Evolutionary conservation across 2,888 invertebrate genomes (phyloP).

Genomic region (Hipparchia semele): DNA sequence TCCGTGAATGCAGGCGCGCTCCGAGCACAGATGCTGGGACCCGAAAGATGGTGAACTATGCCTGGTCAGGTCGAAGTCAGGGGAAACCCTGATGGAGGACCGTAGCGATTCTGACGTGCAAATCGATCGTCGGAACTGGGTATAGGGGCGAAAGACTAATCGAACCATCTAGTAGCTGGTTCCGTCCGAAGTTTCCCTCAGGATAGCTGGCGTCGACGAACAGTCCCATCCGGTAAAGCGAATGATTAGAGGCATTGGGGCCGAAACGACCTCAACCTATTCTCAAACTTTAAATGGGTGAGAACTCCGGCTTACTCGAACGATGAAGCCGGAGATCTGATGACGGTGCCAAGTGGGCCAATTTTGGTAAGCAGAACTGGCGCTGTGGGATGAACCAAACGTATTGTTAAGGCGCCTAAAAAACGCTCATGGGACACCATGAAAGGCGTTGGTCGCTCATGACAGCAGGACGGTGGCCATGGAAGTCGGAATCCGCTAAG

Average conservation of each 20-base stretch:
- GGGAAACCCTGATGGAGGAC: no score
- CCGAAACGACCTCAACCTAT: no score
- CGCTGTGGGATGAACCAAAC: slow-evolving; percentile 91
- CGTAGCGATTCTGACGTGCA: no score
- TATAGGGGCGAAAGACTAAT: slow-evolving; percentile 88
- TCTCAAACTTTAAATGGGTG: no score
- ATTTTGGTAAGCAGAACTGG: slow-evolving; percentile 91
- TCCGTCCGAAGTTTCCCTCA: slow-evolving; percentile 90
- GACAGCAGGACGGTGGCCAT: slow-evolving; percentile 89
- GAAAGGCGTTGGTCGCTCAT: slow-evolving; percentile 84
- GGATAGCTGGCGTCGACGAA: slow-evolving; percentile 83
- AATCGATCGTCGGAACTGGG: slow-evolving; percentile 70
- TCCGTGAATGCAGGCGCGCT: slow-evolving; percentile 47
- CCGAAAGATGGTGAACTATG: no score
- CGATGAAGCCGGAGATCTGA: no score
- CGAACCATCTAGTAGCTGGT: slow-evolving; percentile 85
- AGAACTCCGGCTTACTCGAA: no score
- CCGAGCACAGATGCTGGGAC: no score
- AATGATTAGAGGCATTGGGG: no score
- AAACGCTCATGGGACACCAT: slow-evolving; percentile 73
- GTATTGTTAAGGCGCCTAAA: slow-evolving; percentile 86
- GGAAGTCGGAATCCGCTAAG: slow-evolving; percentile 88
- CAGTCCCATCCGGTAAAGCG: no score
- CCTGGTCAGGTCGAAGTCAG: no score
- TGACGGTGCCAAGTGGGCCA: slow-evolving; percentile 86